Base-by-base conservation (phyloP, 2,797 vertebrate species). In the Danio aesculapii region DNA sequence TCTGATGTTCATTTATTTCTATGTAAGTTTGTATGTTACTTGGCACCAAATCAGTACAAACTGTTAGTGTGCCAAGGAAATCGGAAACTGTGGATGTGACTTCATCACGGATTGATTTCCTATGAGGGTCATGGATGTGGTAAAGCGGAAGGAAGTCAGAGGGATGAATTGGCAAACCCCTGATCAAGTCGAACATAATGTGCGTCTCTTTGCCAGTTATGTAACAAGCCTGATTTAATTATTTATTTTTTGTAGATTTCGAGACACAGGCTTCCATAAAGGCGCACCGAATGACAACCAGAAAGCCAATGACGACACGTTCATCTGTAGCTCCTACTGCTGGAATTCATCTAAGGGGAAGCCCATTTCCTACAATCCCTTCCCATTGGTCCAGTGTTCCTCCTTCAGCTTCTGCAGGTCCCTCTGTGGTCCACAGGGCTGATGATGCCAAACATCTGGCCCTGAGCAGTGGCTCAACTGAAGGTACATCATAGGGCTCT, bases 171-270 rank as follows among this genome's bases (percentile, higher is more conserved):
- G 59, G 16, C 41, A 44, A 61, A 68, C 52, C 13, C 9, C 46
- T 41, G 64, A 53, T 64, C 2, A 43, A 50, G 43, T 55, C 12
- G 11, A 67, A 44, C 7, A 2, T 39, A 11, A 58, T 53, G 55
- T 17, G 21, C 7, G 11, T n/a, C 53, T 7, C 30, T 14, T 43
- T 71, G 10, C 30, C 4, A 55, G 14, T 81, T 74, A 73, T 13
- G 14, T 71, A 69, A 63, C 52, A 61, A 44, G 6, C 14, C 12
- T 64, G 9, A 49, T 30, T 30, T 30, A 52, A 21, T n/a, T 9
- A 46, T 64, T 6, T 59, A n/a, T 83, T 68, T 6, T 59, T 16
- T 83, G 55, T 89, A 94, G 93, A 91, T 86, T 86, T 85, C 6
- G 83, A 68, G 0, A 59, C 57, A 83, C 88, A 87, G 77, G 84